Base-by-base conservation (phyloP, 35 echinoderm and acorn worm species). In the Ophiothrix spiculata region DNA sequence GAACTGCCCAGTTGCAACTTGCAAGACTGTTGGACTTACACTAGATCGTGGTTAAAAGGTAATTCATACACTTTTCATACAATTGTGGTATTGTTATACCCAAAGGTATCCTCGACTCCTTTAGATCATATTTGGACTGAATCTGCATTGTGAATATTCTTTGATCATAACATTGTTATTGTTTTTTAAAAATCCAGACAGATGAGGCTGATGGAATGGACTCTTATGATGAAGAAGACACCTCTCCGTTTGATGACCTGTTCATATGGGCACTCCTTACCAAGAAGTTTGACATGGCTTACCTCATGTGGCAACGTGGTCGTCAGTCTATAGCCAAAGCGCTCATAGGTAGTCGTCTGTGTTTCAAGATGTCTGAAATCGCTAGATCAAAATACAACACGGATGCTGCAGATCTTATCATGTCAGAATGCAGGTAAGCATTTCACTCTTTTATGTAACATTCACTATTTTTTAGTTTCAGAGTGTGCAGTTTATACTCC, bases 241-340 rank as follows among this genome's bases (percentile, higher is more conserved):
- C 56, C 40, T 88, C 78, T 37, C 92, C 96, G 0, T 80, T 91
- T 37, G 88, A 90, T 0, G 92, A 99, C 41, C 89, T 94, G 17
- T 99, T 94, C 76, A 21, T 99, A 0, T 91, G 92, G 96, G 88
- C 96, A 3, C 77, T 99, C 14, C 74, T 99, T 13, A 91, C 89
- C 21, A 86, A 90, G 39, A 88, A 92, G 32, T 86, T 82, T 46
- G 82, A 88, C 1, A 94, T 99, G 82, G 96, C 96, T 14, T 84
- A 91, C 6, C 80, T 94, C 19, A 85, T 99, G 64, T 99, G 96
- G 96, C 91, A 99, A 39, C 75, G 86, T 15, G 96, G 92, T 28
- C 77, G 77, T 13, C 84, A 91, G 39, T 64, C 86, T 0, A 76
- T 99, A 13, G 82, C 89, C 19, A 91, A 93, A 79, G 88, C 96